These are phyloP conservation scores for Thumatha senex DNA, from an alignment of 2,888 invertebrate genomes.

Conservation along the genomic window DNA sequence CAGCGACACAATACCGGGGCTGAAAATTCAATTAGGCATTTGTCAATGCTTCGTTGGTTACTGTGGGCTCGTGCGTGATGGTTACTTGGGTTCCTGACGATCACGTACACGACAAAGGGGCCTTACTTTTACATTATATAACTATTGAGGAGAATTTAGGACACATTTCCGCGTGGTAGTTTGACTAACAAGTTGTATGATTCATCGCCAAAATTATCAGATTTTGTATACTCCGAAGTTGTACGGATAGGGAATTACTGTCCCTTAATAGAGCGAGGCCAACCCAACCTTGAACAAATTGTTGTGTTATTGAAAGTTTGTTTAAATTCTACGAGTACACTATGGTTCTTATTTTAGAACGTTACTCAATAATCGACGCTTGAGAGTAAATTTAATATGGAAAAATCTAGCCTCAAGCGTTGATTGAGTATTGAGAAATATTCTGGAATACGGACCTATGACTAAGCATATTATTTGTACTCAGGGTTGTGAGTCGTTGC, in stretches of 20 bases:
- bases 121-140: conserved; percentile 60
- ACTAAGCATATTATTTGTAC: too few species aligned
- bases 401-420: too few species aligned
- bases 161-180: conserved; percentile 32
- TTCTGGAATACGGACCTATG: too few species aligned
- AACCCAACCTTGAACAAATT: conserved; percentile 12
- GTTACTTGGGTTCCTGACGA: conserved; percentile 32
- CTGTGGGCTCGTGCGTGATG: conserved; percentile 62
- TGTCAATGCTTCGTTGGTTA: conserved; percentile 63
- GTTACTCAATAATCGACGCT: too few species aligned
- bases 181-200: conserved; percentile 42
- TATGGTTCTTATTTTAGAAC: neutral
- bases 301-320: conserved; percentile 11
- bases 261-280: conserved; percentile 16
- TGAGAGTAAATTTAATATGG: too few species aligned
- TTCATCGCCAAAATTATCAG: conserved; percentile 43
- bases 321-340: neutral
- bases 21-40: conserved; percentile 77
- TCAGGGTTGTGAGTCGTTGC: too few species aligned
- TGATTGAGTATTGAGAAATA: too few species aligned
- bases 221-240: conserved; percentile 31
- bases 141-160: conserved; percentile 28
- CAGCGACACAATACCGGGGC: conserved; percentile 54
- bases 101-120: conserved; percentile 51
- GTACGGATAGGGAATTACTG: conserved; percentile 31